Conservation (phyloP, 2,113 vertebrate genomes). For the Mobula hypostoma region DNA sequence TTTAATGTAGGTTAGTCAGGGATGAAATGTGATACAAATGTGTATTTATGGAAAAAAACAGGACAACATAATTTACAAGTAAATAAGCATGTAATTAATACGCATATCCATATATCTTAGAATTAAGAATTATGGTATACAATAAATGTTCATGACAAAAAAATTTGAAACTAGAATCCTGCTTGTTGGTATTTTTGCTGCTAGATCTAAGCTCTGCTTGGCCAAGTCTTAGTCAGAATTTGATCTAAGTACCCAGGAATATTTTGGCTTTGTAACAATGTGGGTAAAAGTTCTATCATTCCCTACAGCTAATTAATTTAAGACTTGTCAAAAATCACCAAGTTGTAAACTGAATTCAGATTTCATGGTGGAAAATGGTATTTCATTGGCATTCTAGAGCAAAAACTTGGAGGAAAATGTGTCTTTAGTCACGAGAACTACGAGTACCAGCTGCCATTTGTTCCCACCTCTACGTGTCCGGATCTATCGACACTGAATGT, state of each 20-base stretch:
- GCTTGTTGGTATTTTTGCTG: neutral
- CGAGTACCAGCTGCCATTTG: too few relatives aligned
- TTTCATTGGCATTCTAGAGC: neutral
- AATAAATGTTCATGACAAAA: neutral
- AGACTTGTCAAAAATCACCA: neutral
- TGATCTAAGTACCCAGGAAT: neutral
- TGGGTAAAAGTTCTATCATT: neutral
- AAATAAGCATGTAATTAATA: neutral
- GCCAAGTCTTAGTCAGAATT: neutral
- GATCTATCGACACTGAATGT: too few relatives aligned
- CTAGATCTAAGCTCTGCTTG: neutral
- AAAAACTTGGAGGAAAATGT: neutral
- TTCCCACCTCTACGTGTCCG: too few relatives aligned
- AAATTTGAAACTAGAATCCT: neutral
- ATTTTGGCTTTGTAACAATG: conserved; percentile 9
- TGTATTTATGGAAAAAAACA: neutral
- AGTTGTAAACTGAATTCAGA: neutral
- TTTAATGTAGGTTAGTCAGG: neutral
- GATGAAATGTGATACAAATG: neutral
- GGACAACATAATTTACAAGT: neutral
- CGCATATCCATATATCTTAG: neutral
- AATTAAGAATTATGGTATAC: neutral
- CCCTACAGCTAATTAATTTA: neutral
- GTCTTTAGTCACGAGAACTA: too few relatives aligned
- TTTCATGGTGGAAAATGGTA: neutral